Evolutionary conservation across 2,113 vertebrate species (phyloP), one percentile per base, ranked within the genome.

Genomic region (Trichechus manatus): DNA sequence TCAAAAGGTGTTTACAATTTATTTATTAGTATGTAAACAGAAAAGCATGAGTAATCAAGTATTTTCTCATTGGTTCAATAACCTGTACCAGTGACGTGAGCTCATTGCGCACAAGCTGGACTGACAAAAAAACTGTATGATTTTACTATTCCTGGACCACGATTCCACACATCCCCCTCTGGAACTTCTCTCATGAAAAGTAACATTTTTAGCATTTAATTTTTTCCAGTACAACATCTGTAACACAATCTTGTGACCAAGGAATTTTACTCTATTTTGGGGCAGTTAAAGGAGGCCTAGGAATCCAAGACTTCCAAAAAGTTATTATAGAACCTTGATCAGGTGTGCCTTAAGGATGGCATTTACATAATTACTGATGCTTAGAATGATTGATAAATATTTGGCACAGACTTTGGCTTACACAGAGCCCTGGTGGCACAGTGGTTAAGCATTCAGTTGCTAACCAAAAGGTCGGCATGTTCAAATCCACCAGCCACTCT

Each of bases 331-430:
- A 68, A 77, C 11, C n/a, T 66, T 81, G 56, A 44, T 68, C 59
- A 77, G 36, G n/a, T 66, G 3, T 75, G 22, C 56, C 56, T 81
- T 74, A 81, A 36, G 63, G 68, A 82, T 82, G 68, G 8, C 47
- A 77, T 92, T 77, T 83, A 77, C 47, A 89, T 33, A 68, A 47
- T 87, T 95, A 31, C 61, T 84, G 39, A 59, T 89, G 29, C 68
- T 89, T 89, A 42, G 64, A 74, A 88, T 72, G 39, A 59, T 39
- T 61, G 80, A 68, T 78, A 70, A 79, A 89, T 61, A 84, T 61
- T 39, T 78, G 50, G 27, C 72, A 84, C 39, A 94, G 77, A 79
- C 50, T 93, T n/a, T 84, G 85, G 39, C 39, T 39, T 39, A 39
- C 39, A 39, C 39, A 39, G 39, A 39, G 39, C 39, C 39, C 39